Base-by-base conservation (phyloP, 2,888 invertebrate species). In the Mimumesa dahlbomi region DNA sequence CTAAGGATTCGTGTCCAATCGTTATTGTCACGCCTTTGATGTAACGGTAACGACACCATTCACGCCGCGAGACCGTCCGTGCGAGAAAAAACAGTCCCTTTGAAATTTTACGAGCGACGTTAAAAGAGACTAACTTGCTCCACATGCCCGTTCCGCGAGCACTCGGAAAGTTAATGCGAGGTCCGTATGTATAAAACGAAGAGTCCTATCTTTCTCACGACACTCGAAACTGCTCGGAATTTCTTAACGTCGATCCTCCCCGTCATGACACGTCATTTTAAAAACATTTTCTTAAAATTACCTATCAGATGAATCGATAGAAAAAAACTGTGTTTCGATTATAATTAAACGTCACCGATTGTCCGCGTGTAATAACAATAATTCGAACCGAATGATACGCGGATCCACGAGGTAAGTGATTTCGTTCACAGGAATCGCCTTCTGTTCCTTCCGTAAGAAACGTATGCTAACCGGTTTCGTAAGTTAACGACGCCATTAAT, bases 401-500 rank as follows among this genome's bases (percentile, higher is more conserved):
- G 1, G 36, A 36, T n/a, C 1, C 13, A 36, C 29, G 14, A n/a
- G 29, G 31, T 3, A 48, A 48, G n/a, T n/a, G 7, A 16, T 21
- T 18, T 21, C 14, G 31, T 3, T 11, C 31, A 48, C 42, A 52
- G 56, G 72, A 72, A 67, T 75, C 34, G 66, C 43, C 50, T 36
- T n/a, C n/a, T 31, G 38, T 43, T 48, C 40, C 59, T n/a, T 14
- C 45, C 42, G 42, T 40, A 21, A 43, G 58, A 69, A 64, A 53
- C 34, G 61, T 69, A 54, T 48, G 66, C 56, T 59, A 48, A 75
- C 82, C 79, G 74, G 76, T 74, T n/a, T 74, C 69, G 75, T 73
- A 71, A 80, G 81, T 82, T 87, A 88, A 88, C 84, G 82, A 83
- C 76, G 81, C 84, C 87, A 88, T 89, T 88, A 89, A 89, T 89